phyloP scores from a whole-genome alignment of 1,140 invertebrate species.

The Drosophila burlai region DNA sequence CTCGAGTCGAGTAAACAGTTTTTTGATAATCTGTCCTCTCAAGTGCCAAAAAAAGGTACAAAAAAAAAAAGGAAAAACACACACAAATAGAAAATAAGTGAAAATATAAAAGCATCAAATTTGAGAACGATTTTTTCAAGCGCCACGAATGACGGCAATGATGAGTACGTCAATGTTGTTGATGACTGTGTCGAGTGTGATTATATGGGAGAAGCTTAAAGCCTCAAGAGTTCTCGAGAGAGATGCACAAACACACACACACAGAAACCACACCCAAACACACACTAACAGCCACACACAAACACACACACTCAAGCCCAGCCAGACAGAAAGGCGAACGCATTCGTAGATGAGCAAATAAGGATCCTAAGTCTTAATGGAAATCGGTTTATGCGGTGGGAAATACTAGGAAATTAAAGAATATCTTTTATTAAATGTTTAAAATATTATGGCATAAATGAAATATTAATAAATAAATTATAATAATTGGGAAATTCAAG shows the following conservation, averaged over 20 bases:
- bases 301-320: conserved; percentile 8
- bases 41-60: conserved; percentile 40
- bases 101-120: conserved; percentile 8
- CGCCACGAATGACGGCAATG: conserved; percentile 65
- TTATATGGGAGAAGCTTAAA: conserved; percentile 65
- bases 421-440: accelerated
- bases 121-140: conserved; percentile 33
- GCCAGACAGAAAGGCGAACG: background rate
- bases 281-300: background rate
- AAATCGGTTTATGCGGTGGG: conserved; percentile 8
- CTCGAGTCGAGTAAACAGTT: conserved; percentile 71
- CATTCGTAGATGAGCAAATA: conserved; percentile 27
- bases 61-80: conserved; percentile 1
- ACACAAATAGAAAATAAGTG: conserved; percentile 16
- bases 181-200: conserved; percentile 66
- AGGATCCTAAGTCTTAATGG: background rate
- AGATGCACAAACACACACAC: conserved; percentile 23
- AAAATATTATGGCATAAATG: too few species aligned
- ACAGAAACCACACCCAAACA: conserved; percentile 8
- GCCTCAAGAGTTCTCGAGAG: conserved; percentile 60
- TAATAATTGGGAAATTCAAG: too few species aligned
- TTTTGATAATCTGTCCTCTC: conserved; percentile 79
- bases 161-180: conserved; percentile 67
- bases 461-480: background rate
- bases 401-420: too few species aligned